A percentile compares a stretch with the other conserved stretches of the same genome.
phyloP scores from a whole-genome alignment of 2,113 vertebrate species.

The Pachycephala philippinensis region DNA sequence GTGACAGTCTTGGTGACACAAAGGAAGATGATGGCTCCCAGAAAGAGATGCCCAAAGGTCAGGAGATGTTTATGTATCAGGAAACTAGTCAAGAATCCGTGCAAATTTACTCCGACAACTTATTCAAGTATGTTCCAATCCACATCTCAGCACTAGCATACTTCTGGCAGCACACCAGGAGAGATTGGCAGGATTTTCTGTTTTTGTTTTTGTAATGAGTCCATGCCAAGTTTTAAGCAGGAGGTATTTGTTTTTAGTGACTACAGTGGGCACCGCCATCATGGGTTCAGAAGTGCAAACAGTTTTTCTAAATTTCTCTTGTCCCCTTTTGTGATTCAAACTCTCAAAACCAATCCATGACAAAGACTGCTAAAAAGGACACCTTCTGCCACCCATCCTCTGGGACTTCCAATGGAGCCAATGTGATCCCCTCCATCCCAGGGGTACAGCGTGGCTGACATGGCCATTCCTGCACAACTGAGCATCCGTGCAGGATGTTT shows the following conservation, averaged over 20 bases:
- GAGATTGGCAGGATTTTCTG: background rate
- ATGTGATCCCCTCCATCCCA: background rate
- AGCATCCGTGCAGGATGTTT: background rate
- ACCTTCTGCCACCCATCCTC: background rate
- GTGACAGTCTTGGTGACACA: background rate
- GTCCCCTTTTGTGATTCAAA: background rate
- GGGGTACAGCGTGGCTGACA: background rate
- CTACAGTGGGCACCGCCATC: background rate
- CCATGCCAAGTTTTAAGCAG: background rate
- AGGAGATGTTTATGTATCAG: background rate
- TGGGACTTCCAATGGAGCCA: background rate
- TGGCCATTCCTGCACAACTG: background rate
- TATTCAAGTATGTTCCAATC: background rate
- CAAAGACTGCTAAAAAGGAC: background rate
- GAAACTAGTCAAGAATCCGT: background rate
- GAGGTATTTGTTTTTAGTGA: background rate
- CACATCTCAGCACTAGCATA: background rate
- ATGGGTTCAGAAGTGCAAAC: background rate
- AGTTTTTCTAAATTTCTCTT: background rate
- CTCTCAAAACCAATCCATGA: background rate
- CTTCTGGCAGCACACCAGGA: background rate
- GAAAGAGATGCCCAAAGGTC: background rate
- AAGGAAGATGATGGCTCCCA: background rate
- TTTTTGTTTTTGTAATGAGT: background rate
- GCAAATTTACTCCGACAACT: background rate